These are phyloP conservation scores for Lepidochrysops patricia DNA, from an alignment of 2,888 invertebrate genomes.

Conservation along the genomic window DNA sequence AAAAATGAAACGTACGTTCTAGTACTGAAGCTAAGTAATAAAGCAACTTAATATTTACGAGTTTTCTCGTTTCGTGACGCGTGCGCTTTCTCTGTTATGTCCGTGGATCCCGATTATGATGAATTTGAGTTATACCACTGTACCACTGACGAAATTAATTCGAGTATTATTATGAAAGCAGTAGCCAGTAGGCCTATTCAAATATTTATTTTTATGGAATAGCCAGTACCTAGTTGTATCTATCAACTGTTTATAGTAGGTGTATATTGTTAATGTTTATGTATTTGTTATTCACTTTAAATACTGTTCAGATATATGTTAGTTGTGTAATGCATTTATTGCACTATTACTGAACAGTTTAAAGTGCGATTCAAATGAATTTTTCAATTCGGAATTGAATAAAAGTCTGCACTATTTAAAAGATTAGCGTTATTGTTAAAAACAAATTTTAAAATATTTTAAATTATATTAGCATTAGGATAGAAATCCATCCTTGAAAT, in stretches of 20 bases:
- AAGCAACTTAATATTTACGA: constrained; percentile 34
- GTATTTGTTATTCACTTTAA: no score
- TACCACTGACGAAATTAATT: constrained; percentile 11
- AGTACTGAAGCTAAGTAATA: constrained; percentile 2
- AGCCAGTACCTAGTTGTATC: no score
- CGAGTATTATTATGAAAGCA: constrained; percentile 3
- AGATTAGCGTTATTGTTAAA: no score
- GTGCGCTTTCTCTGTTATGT: constrained; percentile 36
- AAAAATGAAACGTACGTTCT: neutral
- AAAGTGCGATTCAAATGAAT: no score
- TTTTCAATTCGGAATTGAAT: neutral
- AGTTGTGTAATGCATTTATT: no score
- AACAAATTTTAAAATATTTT: no score
- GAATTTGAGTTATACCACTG: constrained; percentile 10
- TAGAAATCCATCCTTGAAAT: neutral
- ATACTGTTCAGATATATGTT: no score
- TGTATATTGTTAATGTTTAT: no score
- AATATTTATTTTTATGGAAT: no score
- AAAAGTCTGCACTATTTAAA: neutral
- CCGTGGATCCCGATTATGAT: constrained; percentile 15
- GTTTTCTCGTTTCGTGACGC: constrained; percentile 38
- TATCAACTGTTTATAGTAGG: no score
- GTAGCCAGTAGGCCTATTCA: neutral
- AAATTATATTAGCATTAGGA: no score
- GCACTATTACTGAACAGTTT: no score